Evolutionary conservation across 1,140 invertebrate genomes (phyloP).

Genomic region (Gerris buenoi): DNA sequence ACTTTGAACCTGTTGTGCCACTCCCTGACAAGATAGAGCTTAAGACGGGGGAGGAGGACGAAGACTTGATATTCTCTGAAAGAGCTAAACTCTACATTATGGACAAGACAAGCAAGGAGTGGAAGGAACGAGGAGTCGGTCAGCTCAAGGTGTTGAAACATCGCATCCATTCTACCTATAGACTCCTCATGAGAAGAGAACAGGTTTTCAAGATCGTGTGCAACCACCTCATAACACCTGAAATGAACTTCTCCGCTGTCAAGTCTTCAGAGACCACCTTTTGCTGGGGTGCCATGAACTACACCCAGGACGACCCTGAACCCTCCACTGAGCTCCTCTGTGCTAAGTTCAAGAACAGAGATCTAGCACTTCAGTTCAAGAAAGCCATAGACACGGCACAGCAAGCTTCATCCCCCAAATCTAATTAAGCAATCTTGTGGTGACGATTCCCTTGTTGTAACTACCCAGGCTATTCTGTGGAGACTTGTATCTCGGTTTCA

Average conservation of each 20-base stretch:
- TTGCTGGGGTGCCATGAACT: constrained; percentile 74
- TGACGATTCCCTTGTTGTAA: too few species aligned
- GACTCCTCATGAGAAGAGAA: constrained; percentile 75
- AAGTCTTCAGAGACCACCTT: constrained; percentile 57
- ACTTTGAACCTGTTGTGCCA: not conserved
- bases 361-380: not conserved
- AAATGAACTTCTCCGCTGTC: constrained; percentile 57
- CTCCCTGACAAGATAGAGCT: constrained; percentile 66
- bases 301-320: constrained; percentile 53
- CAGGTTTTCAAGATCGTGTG: constrained; percentile 79
- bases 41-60: constrained; percentile 69
- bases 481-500: too few species aligned
- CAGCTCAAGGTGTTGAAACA: constrained; percentile 69
- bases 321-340: constrained; percentile 57
- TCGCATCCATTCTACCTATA: constrained; percentile 42
- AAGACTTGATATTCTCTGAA: constrained; percentile 46
- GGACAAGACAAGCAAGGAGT: constrained; percentile 59
- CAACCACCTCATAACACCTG: constrained; percentile 63
- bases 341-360: constrained; percentile 53
- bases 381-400: not conserved
- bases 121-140: constrained; percentile 78
- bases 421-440: too few species aligned
- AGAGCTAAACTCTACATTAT: constrained; percentile 52
- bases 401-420: too few species aligned
- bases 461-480: too few species aligned